Base-by-base conservation (phyloP, 2,888 invertebrate genomes). In the Acanthosoma haemorrhoidale region DNA sequence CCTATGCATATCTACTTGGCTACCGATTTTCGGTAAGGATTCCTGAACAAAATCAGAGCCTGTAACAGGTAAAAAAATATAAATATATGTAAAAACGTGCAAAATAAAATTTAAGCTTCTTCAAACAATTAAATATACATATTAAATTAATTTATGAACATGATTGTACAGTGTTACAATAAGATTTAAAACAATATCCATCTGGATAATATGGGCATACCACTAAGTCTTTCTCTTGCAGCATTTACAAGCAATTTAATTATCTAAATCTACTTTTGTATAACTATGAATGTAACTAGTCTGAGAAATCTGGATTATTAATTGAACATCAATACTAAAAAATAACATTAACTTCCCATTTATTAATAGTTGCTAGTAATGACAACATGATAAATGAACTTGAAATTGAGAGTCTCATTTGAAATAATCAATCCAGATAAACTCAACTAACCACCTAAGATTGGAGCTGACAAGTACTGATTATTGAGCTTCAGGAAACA, bases 21-120 rank as follows among this genome's bases (percentile, higher is more conserved):
- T 75, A 64, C 74, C 75, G 67, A 74, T 74, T 70, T 75, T 73
- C 25, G 73, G 73, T 41, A 75, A 70, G 18, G 75, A 73, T 64
- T 75, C 75, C 61, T 75, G 75, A 18, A 74, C 73, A 71, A 75
- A 70, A 71, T 75, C 75, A 73, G 75, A 75, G 66, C 75, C 75
- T 75, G 64, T 5, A 51, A 51, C 51, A 64, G 31, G 31, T 64
- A 25, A 6, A 25, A 64, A 41, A 64, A 64, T 31, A 61, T 11
- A 16, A 21, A n/a, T 21, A 38, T 32, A 21, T 51, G 4, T 25
- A 51, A 51, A 51, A 51, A n/a, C 4, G n/a, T n/a, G 13, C 38
- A 32, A 32, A 25, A 5, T n/a, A 2, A 51, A 3, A 13, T 9
- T 6, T 21, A 13, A 18, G 11, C 8, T 18, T 1, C 11, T 13